A percentile compares a stretch with the other conserved stretches of the same genome.
Conservation (phyloP, 2,797 vertebrate species). For the Centroberyx gerrardi region DNA sequence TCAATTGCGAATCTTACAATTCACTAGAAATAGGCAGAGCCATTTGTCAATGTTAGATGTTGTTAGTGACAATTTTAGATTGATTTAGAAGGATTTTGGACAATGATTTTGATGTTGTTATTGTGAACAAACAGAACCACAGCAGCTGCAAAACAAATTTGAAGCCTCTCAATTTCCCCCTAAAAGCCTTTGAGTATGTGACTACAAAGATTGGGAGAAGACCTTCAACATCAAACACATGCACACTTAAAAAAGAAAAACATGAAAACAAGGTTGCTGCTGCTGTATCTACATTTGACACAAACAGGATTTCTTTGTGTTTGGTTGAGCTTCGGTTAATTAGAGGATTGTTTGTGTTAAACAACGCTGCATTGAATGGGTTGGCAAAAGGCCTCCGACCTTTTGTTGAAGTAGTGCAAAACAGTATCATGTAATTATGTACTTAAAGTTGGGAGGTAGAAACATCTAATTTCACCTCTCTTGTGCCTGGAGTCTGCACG, state of each 20-base stretch:
- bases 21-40: too few species aligned
- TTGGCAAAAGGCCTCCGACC: conserved; percentile 58
- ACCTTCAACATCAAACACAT: conserved; percentile 16
- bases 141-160: too few species aligned
- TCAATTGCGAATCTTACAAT: too few species aligned
- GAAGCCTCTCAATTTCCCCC: too few species aligned
- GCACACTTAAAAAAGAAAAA: too few species aligned
- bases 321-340: conserved; percentile 66
- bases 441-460: conserved; percentile 41
- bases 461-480: conserved; percentile 33
- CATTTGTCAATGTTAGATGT: too few species aligned
- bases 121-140: too few species aligned
- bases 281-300: conserved; percentile 15
- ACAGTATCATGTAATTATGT: conserved; percentile 66
- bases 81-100: background rate
- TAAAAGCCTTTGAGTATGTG: too few species aligned
- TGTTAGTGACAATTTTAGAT: background rate
- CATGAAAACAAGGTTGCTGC: conserved; percentile 20
- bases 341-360: conserved; percentile 67
- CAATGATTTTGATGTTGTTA: too few species aligned
- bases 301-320: conserved; percentile 44
- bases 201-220: background rate
- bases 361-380: conserved; percentile 3
- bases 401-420: conserved; percentile 46
- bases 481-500: conserved; percentile 10